phyloP scores from a whole-genome alignment of 2,888 invertebrate genomes.

The Choreutis nemorana region DNA sequence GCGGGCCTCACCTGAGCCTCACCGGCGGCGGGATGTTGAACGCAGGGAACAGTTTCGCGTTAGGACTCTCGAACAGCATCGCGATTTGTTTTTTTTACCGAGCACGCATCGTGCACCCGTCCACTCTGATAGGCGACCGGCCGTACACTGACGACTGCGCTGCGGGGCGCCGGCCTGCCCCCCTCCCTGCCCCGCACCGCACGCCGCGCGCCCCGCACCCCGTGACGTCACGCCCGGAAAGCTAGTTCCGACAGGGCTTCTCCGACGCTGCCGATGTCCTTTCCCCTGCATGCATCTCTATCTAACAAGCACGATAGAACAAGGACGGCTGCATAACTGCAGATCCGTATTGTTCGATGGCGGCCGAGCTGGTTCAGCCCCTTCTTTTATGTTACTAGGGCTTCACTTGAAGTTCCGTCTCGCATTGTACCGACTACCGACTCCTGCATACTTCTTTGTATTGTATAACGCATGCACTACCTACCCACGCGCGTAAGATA shows the following conservation, averaged over 20 bases:
- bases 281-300: conserved; percentile 17
- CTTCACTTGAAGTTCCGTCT: conserved; percentile 18
- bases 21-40: conserved; percentile 78
- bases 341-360: background rate
- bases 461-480: no score
- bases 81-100: conserved; percentile 52
- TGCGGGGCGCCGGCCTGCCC: conserved; percentile 21
- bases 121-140: conserved; percentile 37
- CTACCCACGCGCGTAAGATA: no score
- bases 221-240: conserved; percentile 46
- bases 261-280: conserved; percentile 20
- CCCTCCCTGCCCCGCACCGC: conserved; percentile 10
- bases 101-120: conserved; percentile 39
- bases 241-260: conserved; percentile 18
- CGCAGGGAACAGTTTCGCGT: conserved; percentile 72
- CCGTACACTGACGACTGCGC: conserved; percentile 35
- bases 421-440: background rate
- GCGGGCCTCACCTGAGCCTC: conserved; percentile 55
- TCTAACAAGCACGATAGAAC: background rate
- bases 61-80: conserved; percentile 79
- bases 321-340: background rate
- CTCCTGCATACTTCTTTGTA: no score
- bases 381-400: conserved; percentile 18
- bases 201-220: conserved; percentile 21
- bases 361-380: conserved; percentile 11